Percentiles rank a stretch among this genome's conserved stretches.
Conservation (phyloP, 2,888 invertebrate genomes). For the Sphaerophoria rueppellii region DNA sequence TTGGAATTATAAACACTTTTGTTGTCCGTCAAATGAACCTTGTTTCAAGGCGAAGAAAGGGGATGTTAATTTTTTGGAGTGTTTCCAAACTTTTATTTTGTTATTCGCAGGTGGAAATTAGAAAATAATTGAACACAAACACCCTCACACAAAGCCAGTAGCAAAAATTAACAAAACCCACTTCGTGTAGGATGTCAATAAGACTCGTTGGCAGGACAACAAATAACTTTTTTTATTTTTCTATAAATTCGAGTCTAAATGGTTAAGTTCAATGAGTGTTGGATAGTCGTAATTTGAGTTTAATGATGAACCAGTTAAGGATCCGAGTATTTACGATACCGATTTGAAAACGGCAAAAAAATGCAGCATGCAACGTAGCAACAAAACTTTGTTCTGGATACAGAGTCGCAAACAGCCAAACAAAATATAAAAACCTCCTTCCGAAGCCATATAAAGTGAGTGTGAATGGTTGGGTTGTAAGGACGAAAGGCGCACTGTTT, state of each 20-base stretch:
- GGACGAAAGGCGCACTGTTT: background rate
- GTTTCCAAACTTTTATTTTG: background rate
- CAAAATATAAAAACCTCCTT: background rate
- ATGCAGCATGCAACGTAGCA: background rate
- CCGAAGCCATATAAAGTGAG: background rate
- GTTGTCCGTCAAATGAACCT: too few species aligned
- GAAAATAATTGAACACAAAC: slow-evolving; percentile 15
- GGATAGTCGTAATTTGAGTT: slow-evolving; percentile 27
- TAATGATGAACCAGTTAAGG: slow-evolving; percentile 33
- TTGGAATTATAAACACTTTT: too few species aligned
- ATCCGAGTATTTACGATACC: slow-evolving; percentile 10
- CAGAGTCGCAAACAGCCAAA: background rate
- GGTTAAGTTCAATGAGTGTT: background rate
- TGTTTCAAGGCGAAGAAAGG: too few species aligned
- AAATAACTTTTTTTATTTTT: background rate
- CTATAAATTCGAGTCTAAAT: background rate
- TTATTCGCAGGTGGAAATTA: slow-evolving; percentile 28
- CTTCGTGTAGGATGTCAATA: background rate
- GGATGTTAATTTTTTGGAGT: background rate
- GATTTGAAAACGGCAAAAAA: slow-evolving; percentile 4
- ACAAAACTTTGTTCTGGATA: background rate
- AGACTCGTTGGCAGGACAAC: slow-evolving; percentile 34
- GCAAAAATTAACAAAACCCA: background rate
- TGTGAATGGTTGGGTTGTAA: background rate
- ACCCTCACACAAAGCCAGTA: background rate